These are phyloP conservation scores for Ischnura elegans DNA, from an alignment of 2,888 invertebrate genomes.

Conservation along the genomic window DNA sequence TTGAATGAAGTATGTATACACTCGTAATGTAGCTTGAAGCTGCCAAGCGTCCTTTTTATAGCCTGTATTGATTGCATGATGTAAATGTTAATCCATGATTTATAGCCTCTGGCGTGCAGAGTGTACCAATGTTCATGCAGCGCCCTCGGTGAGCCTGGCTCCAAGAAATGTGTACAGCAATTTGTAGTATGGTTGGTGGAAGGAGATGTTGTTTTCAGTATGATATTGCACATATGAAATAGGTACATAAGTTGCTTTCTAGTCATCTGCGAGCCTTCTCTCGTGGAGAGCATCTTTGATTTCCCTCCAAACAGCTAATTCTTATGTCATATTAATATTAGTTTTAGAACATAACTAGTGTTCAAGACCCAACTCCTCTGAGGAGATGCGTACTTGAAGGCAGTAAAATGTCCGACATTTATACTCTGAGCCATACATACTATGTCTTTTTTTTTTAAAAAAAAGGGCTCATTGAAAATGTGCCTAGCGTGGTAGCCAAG, in stretches of 20 bases:
- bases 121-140: background rate
- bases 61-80: background rate
- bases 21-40: background rate
- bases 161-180: background rate
- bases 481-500: slow-evolving; percentile 10
- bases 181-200: background rate
- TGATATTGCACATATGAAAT: slow-evolving; percentile 51
- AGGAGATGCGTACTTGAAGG: background rate
- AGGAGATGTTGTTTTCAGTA: background rate
- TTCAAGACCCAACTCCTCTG: background rate
- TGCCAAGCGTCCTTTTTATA: background rate
- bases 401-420: background rate
- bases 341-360: slow-evolving; percentile 15
- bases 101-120: background rate
- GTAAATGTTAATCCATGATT: background rate
- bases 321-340: slow-evolving; percentile 40
- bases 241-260: slow-evolving; percentile 53
- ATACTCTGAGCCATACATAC: background rate
- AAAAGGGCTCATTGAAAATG: background rate
- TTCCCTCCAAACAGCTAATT: slow-evolving; percentile 49
- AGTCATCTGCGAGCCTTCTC: slow-evolving; percentile 44
- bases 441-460: background rate
- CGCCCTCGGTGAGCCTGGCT: background rate
- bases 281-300: slow-evolving; percentile 11
- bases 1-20: background rate